Conservation (phyloP, 2,113 vertebrate species). For the Silurus meridionalis region DNA sequence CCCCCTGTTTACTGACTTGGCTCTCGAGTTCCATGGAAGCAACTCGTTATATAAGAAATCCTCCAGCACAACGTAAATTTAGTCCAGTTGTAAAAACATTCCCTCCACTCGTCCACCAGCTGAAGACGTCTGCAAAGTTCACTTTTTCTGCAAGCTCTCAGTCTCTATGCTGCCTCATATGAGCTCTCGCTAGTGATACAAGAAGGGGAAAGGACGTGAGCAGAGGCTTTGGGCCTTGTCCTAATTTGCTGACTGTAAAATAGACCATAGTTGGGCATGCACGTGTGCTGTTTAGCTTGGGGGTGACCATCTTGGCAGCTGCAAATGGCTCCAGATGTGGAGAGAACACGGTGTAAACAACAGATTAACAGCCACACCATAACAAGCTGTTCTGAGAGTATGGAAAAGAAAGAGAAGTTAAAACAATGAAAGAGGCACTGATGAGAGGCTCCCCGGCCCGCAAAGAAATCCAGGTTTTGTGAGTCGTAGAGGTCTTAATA, state of each 20-base stretch:
- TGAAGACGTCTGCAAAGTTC: conserved; percentile 24
- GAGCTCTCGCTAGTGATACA: not conserved
- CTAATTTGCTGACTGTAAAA: conserved; percentile 15
- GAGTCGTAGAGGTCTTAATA: conserved; percentile 16
- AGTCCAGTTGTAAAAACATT: conserved; percentile 57
- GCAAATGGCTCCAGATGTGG: conserved; percentile 54
- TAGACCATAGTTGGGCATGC: not conserved
- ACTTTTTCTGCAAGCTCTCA: conserved; percentile 20
- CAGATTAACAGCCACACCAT: conserved; percentile 40
- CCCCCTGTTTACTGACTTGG: conserved; percentile 29
- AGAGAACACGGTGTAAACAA: conserved; percentile 48
- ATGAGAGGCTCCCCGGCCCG: conserved; percentile 30
- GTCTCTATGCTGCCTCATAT: not conserved
- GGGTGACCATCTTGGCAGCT: conserved; percentile 22
- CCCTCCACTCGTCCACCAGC: conserved; percentile 47
- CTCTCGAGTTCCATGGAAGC: conserved; percentile 20
- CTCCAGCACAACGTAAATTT: conserved; percentile 46
- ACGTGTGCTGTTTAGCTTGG: conserved; percentile 8
- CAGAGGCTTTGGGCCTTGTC: not conserved
- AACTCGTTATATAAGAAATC: conserved; percentile 46
- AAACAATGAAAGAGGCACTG: conserved; percentile 29
- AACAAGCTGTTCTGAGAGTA: conserved; percentile 36
- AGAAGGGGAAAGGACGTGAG: not conserved
- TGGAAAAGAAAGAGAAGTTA: conserved; percentile 23
- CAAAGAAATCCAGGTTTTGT: not conserved